Evolutionary conservation across 2,797 vertebrate genomes (phyloP).

Genomic region (Gallirallus australis): DNA sequence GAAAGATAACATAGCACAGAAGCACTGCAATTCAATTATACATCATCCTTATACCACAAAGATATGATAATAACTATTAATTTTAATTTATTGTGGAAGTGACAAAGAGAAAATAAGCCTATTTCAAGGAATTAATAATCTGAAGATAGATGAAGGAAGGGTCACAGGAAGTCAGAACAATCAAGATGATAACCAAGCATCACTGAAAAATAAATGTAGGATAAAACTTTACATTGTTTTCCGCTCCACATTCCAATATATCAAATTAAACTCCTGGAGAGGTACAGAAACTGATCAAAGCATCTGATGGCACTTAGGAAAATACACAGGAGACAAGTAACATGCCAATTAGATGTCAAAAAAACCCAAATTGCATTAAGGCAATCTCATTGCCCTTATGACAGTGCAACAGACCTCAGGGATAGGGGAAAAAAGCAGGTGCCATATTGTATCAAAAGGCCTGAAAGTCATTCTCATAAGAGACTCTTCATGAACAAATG

Average conservation of each 20-base stretch:
- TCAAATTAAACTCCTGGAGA: background rate
- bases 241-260: background rate
- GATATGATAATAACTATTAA: background rate
- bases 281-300: background rate
- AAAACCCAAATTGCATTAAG: background rate
- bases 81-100: background rate
- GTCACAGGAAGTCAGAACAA: background rate
- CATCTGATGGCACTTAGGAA: background rate
- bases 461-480: background rate
- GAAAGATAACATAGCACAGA: background rate
- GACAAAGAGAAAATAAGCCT: background rate
- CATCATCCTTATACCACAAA: background rate
- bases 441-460: background rate
- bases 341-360: background rate
- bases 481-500: background rate
- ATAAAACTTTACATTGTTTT: background rate
- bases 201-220: background rate
- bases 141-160: background rate
- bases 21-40: background rate
- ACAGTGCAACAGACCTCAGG: background rate
- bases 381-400: background rate
- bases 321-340: background rate
- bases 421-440: background rate
- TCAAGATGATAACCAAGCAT: background rate
- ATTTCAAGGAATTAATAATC: background rate